Base-by-base conservation (phyloP, 2,888 invertebrate species). In the Strigamia maritima region DNA sequence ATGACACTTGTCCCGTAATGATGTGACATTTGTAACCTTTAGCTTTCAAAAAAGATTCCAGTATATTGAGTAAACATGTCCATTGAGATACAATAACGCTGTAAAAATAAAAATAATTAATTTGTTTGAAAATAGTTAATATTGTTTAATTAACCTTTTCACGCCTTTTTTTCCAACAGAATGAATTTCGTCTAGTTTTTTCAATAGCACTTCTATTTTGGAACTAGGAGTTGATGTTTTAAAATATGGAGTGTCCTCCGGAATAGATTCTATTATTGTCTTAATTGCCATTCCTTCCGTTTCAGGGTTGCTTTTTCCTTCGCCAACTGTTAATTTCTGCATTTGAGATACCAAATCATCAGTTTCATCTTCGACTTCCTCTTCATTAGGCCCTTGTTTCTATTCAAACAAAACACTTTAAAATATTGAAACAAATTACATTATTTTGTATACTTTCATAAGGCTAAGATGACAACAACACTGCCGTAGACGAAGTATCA, bases 381-480 rank as follows among this genome's bases (percentile, higher is more conserved):
- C 3, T 31, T 12, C 22, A 44, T 28, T 26, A 26, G 28, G 14
- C 12, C 14, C 28, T 28, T 70, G 70, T 70, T 70, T 70, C 70
- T 70, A 26, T 16, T 3, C 0, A 10, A 8, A 70, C 10, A 28
- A 70, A 70, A 14, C 2, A 10, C 7, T 65, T 65, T 14, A 24
- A 65, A 26, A 26, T 26, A 26, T 26, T 14, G 16, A 49, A 26
- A 26, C n/a, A 44, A 54, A 60, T 24, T 74, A 14, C n/a, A 22
- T 75, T 85, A 87, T 86, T 85, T 91, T 90, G n/a, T 80, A 89
- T 70, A 70, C 85, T 83, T 90, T 89, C 82, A 96, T 93, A 19
- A 98, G 89, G 0, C 92, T 91, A 35, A 96, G 93, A 88, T 97
- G 97, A 84, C 94, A 93, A 84, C 94, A 94, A 80, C 94, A 91